A percentile compares a stretch with the other conserved stretches of the same genome.
These are phyloP conservation scores for Callithrix jacchus DNA, from an alignment of 2,113 vertebrate genomes.

Conservation along the genomic window DNA sequence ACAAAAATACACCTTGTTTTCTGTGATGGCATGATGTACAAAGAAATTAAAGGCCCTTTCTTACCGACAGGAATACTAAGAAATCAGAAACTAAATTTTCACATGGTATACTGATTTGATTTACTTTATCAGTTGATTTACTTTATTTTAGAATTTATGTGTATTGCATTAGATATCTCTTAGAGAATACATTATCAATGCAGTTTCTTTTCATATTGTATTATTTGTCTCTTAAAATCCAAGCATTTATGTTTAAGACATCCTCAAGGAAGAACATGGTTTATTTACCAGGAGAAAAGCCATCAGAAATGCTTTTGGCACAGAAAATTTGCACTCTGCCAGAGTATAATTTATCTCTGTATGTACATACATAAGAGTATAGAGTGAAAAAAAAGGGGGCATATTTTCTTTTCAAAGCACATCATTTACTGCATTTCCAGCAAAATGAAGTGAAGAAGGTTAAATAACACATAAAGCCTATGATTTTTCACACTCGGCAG, in stretches of 20 bases:
- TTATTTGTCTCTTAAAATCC: slow-evolving; percentile 55
- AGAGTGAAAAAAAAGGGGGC: neutral
- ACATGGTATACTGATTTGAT: slow-evolving; percentile 40
- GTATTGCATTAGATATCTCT: neutral
- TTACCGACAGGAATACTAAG: neutral
- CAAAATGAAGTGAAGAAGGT: neutral
- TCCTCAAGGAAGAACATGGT: slow-evolving; percentile 36
- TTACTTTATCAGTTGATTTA: neutral
- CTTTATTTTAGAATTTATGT: neutral
- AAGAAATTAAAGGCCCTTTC: slow-evolving; percentile 11
- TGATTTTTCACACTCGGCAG: slow-evolving; percentile 31
- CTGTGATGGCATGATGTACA: neutral
- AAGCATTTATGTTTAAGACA: neutral
- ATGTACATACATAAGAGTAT: slow-evolving; percentile 20
- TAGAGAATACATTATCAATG: neutral
- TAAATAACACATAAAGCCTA: slow-evolving; percentile 24
- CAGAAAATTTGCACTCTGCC: slow-evolving; percentile 4
- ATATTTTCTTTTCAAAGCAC: slow-evolving; percentile 36
- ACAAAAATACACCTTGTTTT: neutral
- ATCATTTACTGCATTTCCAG: slow-evolving; percentile 27
- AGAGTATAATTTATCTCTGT: slow-evolving; percentile 42
- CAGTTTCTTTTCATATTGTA: neutral
- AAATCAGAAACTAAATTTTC: slow-evolving; percentile 54
- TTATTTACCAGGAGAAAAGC: slow-evolving; percentile 59
- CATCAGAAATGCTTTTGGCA: slow-evolving; percentile 68